A percentile compares a stretch with the other conserved stretches of the same genome.
Conservation (phyloP, 2,888 invertebrate genomes). For the Tipula lateralis region DNA sequence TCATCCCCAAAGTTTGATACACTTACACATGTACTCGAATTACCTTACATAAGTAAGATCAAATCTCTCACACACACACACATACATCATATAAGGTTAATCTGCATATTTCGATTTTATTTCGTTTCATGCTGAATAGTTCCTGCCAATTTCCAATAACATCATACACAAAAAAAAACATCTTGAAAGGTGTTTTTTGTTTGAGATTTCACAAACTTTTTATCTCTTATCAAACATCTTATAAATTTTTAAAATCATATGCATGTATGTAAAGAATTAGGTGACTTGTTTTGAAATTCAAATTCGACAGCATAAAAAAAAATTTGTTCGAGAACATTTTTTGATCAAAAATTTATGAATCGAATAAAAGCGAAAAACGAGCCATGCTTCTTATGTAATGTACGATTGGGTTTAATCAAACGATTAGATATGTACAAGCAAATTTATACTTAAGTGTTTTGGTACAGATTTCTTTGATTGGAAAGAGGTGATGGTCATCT, state of each 20-base stretch:
- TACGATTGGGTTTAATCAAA: too few relatives aligned
- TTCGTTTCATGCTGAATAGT: slow-evolving; percentile 7
- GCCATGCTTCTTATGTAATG: too few relatives aligned
- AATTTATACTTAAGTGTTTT: too few relatives aligned
- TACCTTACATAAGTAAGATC: neutral
- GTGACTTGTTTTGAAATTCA: slow-evolving; percentile 11
- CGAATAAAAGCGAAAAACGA: neutral
- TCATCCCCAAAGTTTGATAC: too few relatives aligned
- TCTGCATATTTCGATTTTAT: neutral
- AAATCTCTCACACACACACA: neutral
- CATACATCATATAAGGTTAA: slow-evolving; percentile 4
- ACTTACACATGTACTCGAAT: neutral
- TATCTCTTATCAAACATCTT: neutral
- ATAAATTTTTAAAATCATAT: neutral
- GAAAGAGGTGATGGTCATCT: too few relatives aligned
- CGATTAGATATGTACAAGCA: too few relatives aligned
- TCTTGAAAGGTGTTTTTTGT: neutral
- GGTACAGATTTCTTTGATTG: too few relatives aligned
- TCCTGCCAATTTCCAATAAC: neutral
- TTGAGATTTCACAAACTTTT: neutral
- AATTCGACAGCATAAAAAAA: neutral
- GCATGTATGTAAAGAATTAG: neutral
- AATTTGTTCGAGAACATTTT: neutral
- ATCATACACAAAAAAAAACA: neutral
- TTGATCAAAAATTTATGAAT: neutral